A percentile compares a stretch with the other conserved stretches of the same genome.
phyloP scores from a whole-genome alignment of 2,888 invertebrate species.

The Amblyjoppa fuscipennis region DNA sequence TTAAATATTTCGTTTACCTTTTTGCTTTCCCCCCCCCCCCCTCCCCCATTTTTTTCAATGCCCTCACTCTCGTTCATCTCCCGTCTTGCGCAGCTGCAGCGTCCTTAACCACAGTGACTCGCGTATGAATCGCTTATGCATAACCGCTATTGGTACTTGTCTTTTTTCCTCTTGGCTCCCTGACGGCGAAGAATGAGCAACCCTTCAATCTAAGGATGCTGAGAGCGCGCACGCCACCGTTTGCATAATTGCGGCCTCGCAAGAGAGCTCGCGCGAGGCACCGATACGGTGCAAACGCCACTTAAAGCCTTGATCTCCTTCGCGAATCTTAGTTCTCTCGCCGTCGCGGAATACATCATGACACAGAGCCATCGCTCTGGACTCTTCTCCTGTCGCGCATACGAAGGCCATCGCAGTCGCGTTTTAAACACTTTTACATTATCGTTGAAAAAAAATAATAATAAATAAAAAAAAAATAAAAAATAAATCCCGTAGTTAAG shows the following conservation, averaged over 20 bases:
- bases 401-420: conserved; percentile 14
- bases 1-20: conserved; percentile 30
- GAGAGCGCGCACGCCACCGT: conserved; percentile 71
- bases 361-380: conserved; percentile 13
- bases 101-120: conserved; percentile 33
- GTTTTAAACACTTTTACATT: conserved; percentile 2
- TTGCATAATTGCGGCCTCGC: conserved; percentile 81
- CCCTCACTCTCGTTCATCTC: conserved; percentile 29
- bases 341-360: conserved; percentile 23
- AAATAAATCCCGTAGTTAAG: conserved; percentile 9
- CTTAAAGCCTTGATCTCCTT: conserved; percentile 63
- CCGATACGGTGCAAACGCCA: conserved; percentile 62
- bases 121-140: conserved; percentile 36
- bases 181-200: conserved; percentile 73
- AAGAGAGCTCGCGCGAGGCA: conserved; percentile 48
- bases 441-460: not conserved
- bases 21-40: not conserved
- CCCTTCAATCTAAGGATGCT: conserved; percentile 81
- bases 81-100: conserved; percentile 56
- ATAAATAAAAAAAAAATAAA: not conserved
- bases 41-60: not conserved
- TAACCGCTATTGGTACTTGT: not conserved
- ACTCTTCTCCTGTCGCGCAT: conserved; percentile 47
- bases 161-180: conserved; percentile 49
- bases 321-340: conserved; percentile 42